Base-by-base conservation (phyloP, 2,797 vertebrate genomes). In the Euthynnus affinis region DNA sequence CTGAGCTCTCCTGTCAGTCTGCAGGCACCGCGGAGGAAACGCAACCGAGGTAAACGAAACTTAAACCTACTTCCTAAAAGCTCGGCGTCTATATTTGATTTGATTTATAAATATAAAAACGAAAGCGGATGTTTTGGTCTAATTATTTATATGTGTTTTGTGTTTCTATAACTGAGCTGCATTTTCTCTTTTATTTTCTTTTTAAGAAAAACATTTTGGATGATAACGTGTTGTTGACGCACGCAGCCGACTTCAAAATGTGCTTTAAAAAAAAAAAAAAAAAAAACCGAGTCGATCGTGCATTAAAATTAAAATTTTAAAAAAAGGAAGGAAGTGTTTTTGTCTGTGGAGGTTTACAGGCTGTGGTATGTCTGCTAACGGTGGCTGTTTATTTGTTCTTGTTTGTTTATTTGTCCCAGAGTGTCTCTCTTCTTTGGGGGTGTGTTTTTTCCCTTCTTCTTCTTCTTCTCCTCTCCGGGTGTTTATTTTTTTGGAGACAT, bases 401-500 rank as follows among this genome's bases (percentile, higher is more conserved):
- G 18, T 51, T 22, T 25, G 5, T 61, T 9, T 53, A 1, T 53
- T 48, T 49, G 17, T 49, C 18, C 20, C 18, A 20, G 12, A 20
- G 32, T 55, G 20, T 49, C 8, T 44, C 25, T 23, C 12, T n/a
- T n/a, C n/a, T n/a, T n/a, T n/a, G n/a, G n/a, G n/a, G n/a, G n/a
- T n/a, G n/a, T n/a, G n/a, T n/a, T n/a, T n/a, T n/a, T n/a, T n/a
- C n/a, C n/a, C n/a, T n/a, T n/a, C n/a, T n/a, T n/a, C n/a, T n/a
- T n/a, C n/a, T n/a, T n/a, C n/a, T n/a, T n/a, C n/a, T n/a, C n/a
- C n/a, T n/a, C n/a, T n/a, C n/a, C n/a, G n/a, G n/a, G n/a, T n/a
- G n/a, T n/a, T n/a, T n/a, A n/a, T n/a, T n/a, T 6, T 42, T 48
- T 14, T 20, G 40, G 70, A 76, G 66, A 3, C 59, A 97, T 97